A percentile compares a stretch with the other conserved stretches of the same genome.
Conservation (phyloP, 2,888 invertebrate genomes). For the Epinotia bilunana region DNA sequence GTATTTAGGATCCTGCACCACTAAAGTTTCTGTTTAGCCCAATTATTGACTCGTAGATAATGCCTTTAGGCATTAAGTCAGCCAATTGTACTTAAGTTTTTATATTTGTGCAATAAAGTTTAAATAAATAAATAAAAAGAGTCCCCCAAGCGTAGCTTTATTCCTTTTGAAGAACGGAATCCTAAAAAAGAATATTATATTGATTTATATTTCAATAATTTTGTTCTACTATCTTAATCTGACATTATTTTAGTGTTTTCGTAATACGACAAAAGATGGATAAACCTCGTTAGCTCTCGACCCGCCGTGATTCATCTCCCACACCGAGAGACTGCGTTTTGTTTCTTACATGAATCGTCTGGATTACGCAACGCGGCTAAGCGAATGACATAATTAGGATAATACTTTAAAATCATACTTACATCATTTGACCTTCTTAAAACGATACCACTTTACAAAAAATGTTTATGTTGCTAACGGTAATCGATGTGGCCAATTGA, state of each 20-base stretch:
- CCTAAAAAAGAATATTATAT: too few species aligned
- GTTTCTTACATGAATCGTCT: slow-evolving; percentile 5
- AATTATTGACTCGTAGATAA: too few species aligned
- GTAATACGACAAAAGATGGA: background rate
- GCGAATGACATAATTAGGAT: slow-evolving; percentile 18
- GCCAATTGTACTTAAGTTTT: too few species aligned
- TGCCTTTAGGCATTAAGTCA: too few species aligned
- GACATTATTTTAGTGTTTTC: slow-evolving; percentile 5
- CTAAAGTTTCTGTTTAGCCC: too few species aligned
- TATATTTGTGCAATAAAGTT: too few species aligned
- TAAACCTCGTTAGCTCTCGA: background rate
- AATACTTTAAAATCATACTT: slow-evolving; percentile 6
- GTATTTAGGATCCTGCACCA: too few species aligned
- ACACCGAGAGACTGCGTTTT: background rate
- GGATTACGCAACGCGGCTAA: background rate
- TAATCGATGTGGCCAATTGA: background rate
- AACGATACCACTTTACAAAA: slow-evolving; percentile 6
- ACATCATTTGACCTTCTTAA: slow-evolving; percentile 16
- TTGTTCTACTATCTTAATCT: background rate
- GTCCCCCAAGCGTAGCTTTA: too few species aligned
- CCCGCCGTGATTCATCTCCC: slow-evolving; percentile 12
- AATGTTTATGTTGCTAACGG: background rate
- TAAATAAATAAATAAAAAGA: too few species aligned
- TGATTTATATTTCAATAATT: too few species aligned
- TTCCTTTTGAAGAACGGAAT: too few species aligned